These are phyloP conservation scores for Apamea anceps DNA, from an alignment of 2,888 invertebrate species.

Conservation along the genomic window DNA sequence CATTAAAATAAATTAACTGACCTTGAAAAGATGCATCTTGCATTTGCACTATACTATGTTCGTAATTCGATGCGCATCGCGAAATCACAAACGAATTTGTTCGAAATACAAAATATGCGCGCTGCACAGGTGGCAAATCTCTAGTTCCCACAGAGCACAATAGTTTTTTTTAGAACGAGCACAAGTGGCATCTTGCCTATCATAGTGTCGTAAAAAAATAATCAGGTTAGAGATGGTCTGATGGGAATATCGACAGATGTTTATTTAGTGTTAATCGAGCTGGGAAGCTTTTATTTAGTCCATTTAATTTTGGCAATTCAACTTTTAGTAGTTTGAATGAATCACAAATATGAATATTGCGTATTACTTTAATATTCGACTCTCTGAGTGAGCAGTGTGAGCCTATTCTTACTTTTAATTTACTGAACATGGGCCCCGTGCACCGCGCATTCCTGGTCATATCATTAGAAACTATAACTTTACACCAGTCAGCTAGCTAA, in stretches of 20 bases:
- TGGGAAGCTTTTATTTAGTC: conserved; percentile 9
- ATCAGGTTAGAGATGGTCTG: conserved; percentile 69
- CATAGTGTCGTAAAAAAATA: conserved; percentile 74
- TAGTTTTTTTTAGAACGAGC: conserved; percentile 72
- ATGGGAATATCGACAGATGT: conserved; percentile 49
- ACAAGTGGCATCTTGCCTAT: conserved; percentile 75
- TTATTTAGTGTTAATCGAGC: conserved; percentile 33
- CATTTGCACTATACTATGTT: neutral
- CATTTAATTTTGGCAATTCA: conserved; percentile 11
- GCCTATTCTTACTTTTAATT: neutral
- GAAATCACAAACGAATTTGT: conserved; percentile 39
- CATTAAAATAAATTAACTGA: conserved; percentile 32
- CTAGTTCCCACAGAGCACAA: conserved; percentile 82
- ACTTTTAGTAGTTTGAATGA: neutral
- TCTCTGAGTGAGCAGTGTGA: neutral
- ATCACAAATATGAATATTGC: neutral
- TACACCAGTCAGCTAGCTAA: neutral
- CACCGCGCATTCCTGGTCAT: neutral
- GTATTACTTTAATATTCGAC: neutral
- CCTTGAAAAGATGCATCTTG: conserved; percentile 30
- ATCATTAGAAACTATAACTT: neutral
- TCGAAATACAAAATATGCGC: conserved; percentile 47
- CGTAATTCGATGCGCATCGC: conserved; percentile 38
- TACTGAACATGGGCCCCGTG: neutral
- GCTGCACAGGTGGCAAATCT: conserved; percentile 79